phyloP scores from a whole-genome alignment of 2,797 vertebrate species.

The Silurus lanzhouensis region DNA sequence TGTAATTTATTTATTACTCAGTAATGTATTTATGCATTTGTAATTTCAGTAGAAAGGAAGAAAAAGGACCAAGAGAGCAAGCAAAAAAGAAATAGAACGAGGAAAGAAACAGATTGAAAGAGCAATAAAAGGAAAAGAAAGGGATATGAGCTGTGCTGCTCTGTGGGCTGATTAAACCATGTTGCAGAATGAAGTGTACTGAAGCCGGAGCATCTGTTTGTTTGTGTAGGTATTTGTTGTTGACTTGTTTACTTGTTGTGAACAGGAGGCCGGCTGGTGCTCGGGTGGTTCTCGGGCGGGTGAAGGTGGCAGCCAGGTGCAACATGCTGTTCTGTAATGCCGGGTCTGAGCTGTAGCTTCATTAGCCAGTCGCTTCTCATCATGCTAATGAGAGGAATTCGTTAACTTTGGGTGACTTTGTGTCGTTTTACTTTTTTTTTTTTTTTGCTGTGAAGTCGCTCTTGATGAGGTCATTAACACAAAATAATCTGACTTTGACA shows the following conservation, averaged over 20 bases:
- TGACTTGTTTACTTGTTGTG: conserved; percentile 12
- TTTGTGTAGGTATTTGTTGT: conserved; percentile 56
- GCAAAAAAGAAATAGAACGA: not conserved
- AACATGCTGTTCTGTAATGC: not conserved
- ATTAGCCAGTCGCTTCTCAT: conserved; percentile 71
- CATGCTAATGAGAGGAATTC: conserved; percentile 77
- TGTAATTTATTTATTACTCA: too few relatives aligned
- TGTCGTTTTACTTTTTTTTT: not conserved
- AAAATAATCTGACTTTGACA: not conserved
- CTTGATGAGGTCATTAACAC: conserved; percentile 6
- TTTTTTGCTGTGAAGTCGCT: not conserved
- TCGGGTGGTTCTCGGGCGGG: not conserved
- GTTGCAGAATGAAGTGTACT: not conserved
- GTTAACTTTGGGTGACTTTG: conserved; percentile 77
- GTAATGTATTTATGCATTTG: too few relatives aligned
- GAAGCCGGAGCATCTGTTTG: conserved; percentile 22
- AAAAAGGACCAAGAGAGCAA: not conserved
- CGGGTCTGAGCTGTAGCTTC: conserved; percentile 67
- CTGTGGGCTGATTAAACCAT: too few relatives aligned
- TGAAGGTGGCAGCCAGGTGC: conserved; percentile 9
- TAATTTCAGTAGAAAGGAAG: not conserved
- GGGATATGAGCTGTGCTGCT: not conserved
- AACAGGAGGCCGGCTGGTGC: not conserved
- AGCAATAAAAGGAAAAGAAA: not conserved
- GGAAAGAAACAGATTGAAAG: not conserved